Conservation (phyloP, 2,113 vertebrate species). For the Pachyramphus minor region DNA sequence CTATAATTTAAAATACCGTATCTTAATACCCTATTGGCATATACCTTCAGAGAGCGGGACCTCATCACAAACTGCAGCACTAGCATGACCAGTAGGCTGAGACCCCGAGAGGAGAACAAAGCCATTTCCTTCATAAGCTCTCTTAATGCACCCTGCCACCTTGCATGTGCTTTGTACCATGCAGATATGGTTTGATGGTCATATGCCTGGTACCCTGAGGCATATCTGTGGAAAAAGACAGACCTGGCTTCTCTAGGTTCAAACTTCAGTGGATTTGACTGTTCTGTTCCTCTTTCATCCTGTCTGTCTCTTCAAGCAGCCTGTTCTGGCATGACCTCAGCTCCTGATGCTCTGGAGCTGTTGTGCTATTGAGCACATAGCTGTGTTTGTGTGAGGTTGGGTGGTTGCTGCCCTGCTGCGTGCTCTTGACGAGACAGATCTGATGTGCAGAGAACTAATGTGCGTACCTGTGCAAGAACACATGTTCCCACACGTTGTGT, state of each 20-base stretch:
- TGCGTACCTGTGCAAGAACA: not conserved
- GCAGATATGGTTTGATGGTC: not conserved
- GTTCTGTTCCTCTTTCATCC: not conserved
- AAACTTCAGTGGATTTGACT: not conserved
- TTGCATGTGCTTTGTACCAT: accelerated
- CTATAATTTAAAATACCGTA: not conserved
- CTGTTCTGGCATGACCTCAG: not conserved
- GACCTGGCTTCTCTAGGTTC: not conserved
- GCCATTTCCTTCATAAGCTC: not conserved
- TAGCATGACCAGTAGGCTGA: not conserved
- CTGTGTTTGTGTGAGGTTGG: not conserved
- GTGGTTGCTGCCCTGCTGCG: not conserved
- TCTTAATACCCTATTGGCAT: not conserved
- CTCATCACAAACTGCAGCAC: not conserved
- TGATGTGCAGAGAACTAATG: not conserved
- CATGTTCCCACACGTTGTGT: not conserved
- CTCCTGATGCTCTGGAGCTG: not conserved
- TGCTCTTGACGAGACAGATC: not conserved
- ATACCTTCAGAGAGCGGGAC: not conserved
- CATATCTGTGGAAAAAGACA: not conserved
- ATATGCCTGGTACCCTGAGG: not conserved
- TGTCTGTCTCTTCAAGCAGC: not conserved
- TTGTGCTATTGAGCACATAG: not conserved
- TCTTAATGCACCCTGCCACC: accelerated
- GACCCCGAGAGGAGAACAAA: not conserved